A percentile compares a stretch with the other conserved stretches of the same genome.
Evolutionary conservation across 2,797 vertebrate genomes (phyloP).

Genomic region (Somateria mollissima): DNA sequence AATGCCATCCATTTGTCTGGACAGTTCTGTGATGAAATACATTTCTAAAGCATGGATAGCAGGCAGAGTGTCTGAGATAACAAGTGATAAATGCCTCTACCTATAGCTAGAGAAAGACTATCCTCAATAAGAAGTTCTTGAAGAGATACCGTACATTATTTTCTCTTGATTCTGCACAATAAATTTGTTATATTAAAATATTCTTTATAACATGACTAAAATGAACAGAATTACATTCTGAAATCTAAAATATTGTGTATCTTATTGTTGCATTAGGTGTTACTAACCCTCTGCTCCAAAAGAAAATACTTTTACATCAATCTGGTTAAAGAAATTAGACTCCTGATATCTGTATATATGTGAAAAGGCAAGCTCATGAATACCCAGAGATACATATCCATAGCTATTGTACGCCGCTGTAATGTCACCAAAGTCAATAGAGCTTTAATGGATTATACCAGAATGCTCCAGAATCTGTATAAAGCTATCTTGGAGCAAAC

Average conservation of each 20-base stretch:
- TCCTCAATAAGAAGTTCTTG: conserved; percentile 16
- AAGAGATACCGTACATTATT: conserved; percentile 31
- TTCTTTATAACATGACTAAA: not conserved
- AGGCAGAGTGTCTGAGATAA: conserved; percentile 59
- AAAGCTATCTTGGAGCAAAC: not conserved
- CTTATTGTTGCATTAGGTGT: not conserved
- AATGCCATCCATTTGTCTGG: conserved; percentile 71
- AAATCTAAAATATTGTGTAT: not conserved
- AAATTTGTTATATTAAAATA: conserved; percentile 28
- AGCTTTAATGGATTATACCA: not conserved
- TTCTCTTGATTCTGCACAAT: not conserved
- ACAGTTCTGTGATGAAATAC: conserved; percentile 67
- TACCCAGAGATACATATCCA: not conserved
- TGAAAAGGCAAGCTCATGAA: not conserved
- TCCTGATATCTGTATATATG: not conserved
- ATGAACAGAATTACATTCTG: not conserved
- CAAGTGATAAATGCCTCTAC: conserved; percentile 61
- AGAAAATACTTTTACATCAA: not conserved
- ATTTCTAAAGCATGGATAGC: conserved; percentile 58
- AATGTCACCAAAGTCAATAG: not conserved
- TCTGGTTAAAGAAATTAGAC: conserved; percentile 1
- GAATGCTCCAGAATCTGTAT: not conserved
- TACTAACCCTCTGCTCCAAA: not conserved
- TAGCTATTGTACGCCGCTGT: not conserved
- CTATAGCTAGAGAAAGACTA: conserved; percentile 22